Evolutionary conservation across 2,797 vertebrate species (phyloP).

Genomic region (Parotocinclus haroldoi): DNA sequence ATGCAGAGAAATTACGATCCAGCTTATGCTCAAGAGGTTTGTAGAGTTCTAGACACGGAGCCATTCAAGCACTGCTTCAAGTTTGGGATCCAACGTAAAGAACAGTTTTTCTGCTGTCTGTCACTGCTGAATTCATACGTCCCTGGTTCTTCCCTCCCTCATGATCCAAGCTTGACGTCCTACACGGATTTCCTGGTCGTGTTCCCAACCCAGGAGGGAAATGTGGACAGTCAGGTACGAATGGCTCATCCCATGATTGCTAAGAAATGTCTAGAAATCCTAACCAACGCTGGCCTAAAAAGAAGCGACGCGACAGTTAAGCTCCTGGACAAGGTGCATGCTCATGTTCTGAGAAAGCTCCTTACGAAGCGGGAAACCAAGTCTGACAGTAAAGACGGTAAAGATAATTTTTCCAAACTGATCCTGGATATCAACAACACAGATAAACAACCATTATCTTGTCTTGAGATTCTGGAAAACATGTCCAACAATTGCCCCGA

Average conservation of each 20-base stretch:
- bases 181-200: slow-evolving; percentile 32
- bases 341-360: slow-evolving; percentile 4
- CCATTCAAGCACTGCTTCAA: slow-evolving; percentile 1
- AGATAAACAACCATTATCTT: neutral
- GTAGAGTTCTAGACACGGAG: neutral
- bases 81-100: neutral
- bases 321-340: neutral
- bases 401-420: slow-evolving; percentile 14
- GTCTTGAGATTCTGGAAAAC: slow-evolving; percentile 11
- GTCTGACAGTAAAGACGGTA: no score
- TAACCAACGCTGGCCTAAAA: slow-evolving; percentile 15
- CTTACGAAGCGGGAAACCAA: slow-evolving; percentile 24
- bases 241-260: slow-evolving; percentile 38
- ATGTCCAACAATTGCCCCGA: neutral
- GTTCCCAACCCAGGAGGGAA: slow-evolving; percentile 13
- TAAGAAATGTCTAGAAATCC: slow-evolving; percentile 15
- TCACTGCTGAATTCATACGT: slow-evolving; percentile 38
- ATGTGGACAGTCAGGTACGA: slow-evolving; percentile 12
- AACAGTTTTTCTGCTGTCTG: slow-evolving; percentile 33
- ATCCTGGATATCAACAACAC: slow-evolving; percentile 16
- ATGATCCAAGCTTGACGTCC: slow-evolving; percentile 16
- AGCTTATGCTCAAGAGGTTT: neutral
- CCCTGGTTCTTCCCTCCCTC: slow-evolving; percentile 28
- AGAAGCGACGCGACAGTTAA: slow-evolving; percentile 6
- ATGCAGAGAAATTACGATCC: slow-evolving; percentile 14